phyloP scores from a whole-genome alignment of 2,113 vertebrate genomes.

The Amazona guildingii region DNA sequence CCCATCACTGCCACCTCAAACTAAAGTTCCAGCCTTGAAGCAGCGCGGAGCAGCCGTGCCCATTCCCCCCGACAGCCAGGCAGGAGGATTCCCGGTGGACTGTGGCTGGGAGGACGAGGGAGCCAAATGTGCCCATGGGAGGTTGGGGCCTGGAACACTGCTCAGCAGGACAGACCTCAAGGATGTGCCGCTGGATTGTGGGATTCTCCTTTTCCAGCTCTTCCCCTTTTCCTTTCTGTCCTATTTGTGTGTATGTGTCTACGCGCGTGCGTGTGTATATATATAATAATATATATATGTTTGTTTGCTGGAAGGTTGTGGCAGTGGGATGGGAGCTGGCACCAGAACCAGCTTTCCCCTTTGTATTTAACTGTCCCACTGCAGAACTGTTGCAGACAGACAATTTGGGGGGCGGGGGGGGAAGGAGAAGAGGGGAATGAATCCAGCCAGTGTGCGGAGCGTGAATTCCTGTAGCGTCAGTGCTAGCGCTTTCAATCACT shows the following conservation, averaged over 20 bases:
- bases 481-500: conserved; percentile 42
- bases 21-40: conserved; percentile 67
- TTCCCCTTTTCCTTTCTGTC: conserved; percentile 31
- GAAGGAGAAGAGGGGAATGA: not conserved
- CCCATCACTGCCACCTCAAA: conserved; percentile 92
- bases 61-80: not conserved
- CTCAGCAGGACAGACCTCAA: conserved; percentile 26
- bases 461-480: not conserved
- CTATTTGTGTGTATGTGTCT: conserved; percentile 35
- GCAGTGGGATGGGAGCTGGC: conserved; percentile 18
- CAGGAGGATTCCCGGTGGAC: conserved; percentile 1
- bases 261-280: not conserved
- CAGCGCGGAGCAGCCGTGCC: conserved; percentile 21
- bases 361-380: not conserved
- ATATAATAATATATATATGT: conserved; percentile 46
- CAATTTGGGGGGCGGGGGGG: not conserved
- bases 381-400: not conserved
- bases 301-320: conserved; percentile 12
- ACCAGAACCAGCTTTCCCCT: not conserved
- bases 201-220: conserved; percentile 26
- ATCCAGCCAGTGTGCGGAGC: not conserved
- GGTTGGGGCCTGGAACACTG: conserved; percentile 1
- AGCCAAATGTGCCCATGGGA: conserved; percentile 37
- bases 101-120: not conserved
- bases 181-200: conserved; percentile 59